A percentile compares a stretch with the other conserved stretches of the same genome.
Evolutionary conservation across 2,113 vertebrate genomes (phyloP).

Genomic region (Verasper variegatus): DNA sequence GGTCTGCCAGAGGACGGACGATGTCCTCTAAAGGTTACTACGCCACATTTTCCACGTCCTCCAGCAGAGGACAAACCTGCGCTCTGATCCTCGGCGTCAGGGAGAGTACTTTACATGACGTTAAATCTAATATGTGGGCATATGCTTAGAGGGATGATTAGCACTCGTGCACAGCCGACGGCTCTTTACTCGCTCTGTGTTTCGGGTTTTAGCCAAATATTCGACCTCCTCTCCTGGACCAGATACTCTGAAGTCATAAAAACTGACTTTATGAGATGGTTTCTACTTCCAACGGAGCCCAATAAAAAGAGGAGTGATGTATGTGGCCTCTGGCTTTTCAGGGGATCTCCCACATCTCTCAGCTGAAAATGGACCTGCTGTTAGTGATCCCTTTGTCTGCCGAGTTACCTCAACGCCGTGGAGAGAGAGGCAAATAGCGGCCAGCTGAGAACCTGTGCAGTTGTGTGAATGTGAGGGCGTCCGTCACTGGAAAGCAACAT

Average conservation of each 20-base stretch:
- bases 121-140: neutral
- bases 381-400: constrained; percentile 30
- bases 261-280: constrained; percentile 54
- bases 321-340: constrained; percentile 47
- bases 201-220: neutral
- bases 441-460: constrained; percentile 37
- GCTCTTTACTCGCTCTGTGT: constrained; percentile 11
- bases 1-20: neutral
- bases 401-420: constrained; percentile 12
- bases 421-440: constrained; percentile 26
- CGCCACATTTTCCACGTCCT: constrained; percentile 6
- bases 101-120: constrained; percentile 8
- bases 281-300: constrained; percentile 39
- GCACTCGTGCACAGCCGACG: constrained; percentile 27
- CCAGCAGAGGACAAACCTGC: constrained; percentile 12
- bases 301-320: constrained; percentile 48
- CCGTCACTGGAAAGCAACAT: constrained; percentile 35
- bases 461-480: constrained; percentile 28
- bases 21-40: constrained; percentile 49
- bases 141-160: constrained; percentile 32
- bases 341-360: constrained; percentile 11
- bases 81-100: constrained; percentile 44
- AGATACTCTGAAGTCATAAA: constrained; percentile 49
- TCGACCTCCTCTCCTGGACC: constrained; percentile 20
- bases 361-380: constrained; percentile 18